Percentiles rank a stretch among this genome's conserved stretches.
These are phyloP conservation scores for Eurypyga helias DNA, from an alignment of 2,113 vertebrate genomes.

Conservation along the genomic window DNA sequence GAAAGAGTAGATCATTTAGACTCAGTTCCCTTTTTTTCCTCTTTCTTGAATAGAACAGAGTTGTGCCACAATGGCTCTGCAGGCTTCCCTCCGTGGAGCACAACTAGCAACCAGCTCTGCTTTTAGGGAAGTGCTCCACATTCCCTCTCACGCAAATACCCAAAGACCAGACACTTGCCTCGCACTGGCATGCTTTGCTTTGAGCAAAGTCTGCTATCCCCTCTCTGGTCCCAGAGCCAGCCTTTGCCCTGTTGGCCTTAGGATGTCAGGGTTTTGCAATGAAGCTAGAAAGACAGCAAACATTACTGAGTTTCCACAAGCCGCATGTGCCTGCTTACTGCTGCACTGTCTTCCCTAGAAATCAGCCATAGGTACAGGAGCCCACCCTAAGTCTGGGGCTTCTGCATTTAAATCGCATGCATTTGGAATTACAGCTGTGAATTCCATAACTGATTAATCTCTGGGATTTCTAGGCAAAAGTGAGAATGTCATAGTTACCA, in stretches of 20 bases:
- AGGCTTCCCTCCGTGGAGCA: not conserved
- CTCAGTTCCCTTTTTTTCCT: not conserved
- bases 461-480: not conserved
- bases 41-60: not conserved
- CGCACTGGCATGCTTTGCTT: not conserved
- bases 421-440: not conserved
- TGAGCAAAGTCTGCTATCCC: not conserved
- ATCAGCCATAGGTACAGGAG: not conserved
- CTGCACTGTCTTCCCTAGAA: not conserved
- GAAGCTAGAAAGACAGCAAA: not conserved
- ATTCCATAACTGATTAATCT: not conserved
- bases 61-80: not conserved
- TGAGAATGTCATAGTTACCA: not conserved
- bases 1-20: constrained; percentile 10
- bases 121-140: not conserved
- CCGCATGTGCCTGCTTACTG: not conserved
- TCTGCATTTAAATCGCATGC: not conserved
- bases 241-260: not conserved
- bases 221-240: not conserved
- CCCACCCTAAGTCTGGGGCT: not conserved
- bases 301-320: not conserved
- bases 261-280: not conserved
- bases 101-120: not conserved
- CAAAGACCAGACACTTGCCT: not conserved
- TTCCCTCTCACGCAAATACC: not conserved